A percentile compares a stretch with the other conserved stretches of the same genome.
phyloP scores from a whole-genome alignment of 2,113 vertebrate species.

The Riparia riparia region DNA sequence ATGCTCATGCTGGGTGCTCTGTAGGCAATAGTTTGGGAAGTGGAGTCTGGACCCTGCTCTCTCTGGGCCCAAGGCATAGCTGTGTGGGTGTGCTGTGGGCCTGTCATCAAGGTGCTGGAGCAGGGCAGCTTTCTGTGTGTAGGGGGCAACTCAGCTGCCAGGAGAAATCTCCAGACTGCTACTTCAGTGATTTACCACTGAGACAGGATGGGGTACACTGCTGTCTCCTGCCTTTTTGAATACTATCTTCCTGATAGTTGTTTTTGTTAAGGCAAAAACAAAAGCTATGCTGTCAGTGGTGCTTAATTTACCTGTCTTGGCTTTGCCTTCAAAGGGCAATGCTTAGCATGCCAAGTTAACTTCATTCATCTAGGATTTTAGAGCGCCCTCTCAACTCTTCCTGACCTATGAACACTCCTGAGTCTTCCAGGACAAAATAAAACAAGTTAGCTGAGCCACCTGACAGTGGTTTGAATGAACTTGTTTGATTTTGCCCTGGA shows the following conservation, averaged over 20 bases:
- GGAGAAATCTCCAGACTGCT: background rate
- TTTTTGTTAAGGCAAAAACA: background rate
- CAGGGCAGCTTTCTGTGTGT: background rate
- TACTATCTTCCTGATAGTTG: background rate
- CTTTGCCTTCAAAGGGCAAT: background rate
- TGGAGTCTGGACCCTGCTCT: background rate
- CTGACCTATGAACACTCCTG: conserved; percentile 25
- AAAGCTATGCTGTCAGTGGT: background rate
- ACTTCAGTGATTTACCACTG: background rate
- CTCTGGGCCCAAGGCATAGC: background rate
- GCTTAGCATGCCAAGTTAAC: background rate
- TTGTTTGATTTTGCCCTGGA: conserved; percentile 66
- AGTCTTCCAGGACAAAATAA: conserved; percentile 54
- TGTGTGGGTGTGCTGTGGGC: background rate
- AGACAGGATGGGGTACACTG: background rate
- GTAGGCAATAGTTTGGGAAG: background rate
- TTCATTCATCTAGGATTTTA: background rate
- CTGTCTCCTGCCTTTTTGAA: background rate
- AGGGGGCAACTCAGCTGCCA: background rate
- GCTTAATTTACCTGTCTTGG: background rate
- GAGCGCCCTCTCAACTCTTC: conserved; percentile 43
- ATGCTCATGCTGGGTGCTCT: background rate
- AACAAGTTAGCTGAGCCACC: conserved; percentile 56
- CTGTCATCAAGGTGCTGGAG: background rate
- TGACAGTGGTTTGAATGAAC: conserved; percentile 51